Conservation (phyloP, 64 coral and sea anemone genomes). For the Montipora foliosa region DNA sequence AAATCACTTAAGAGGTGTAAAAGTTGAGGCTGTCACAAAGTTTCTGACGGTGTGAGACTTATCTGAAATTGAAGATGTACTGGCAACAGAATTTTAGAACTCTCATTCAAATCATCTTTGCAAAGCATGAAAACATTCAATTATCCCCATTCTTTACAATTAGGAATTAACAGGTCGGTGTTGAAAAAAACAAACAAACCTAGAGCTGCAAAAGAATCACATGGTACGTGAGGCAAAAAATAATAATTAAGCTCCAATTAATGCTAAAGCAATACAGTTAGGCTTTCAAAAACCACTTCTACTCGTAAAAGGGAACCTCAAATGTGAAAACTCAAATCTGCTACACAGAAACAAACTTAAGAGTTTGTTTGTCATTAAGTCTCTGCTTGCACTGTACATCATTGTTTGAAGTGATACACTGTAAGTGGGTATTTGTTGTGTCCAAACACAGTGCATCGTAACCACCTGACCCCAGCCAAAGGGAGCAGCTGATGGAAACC, state of each 20-base stretch:
- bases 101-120: neutral
- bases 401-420: neutral
- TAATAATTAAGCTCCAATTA: neutral
- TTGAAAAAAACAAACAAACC: no score
- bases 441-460: neutral
- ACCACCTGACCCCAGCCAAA: neutral
- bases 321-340: neutral
- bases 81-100: no score
- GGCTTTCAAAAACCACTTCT: neutral
- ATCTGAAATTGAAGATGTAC: neutral
- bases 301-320: neutral
- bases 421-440: neutral
- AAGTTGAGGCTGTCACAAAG: neutral
- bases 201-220: no score
- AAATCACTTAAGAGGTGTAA: neutral
- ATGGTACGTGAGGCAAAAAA: no score
- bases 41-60: neutral
- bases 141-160: neutral
- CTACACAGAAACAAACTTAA: neutral
- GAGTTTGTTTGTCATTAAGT: neutral
- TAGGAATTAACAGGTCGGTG: neutral
- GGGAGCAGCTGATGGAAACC: neutral
- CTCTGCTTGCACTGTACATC: neutral
- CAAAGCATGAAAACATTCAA: neutral
- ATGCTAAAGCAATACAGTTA: neutral